These are phyloP conservation scores for Trichogramma pretiosum DNA, from an alignment of 1,140 invertebrate genomes.

Conservation along the genomic window DNA sequence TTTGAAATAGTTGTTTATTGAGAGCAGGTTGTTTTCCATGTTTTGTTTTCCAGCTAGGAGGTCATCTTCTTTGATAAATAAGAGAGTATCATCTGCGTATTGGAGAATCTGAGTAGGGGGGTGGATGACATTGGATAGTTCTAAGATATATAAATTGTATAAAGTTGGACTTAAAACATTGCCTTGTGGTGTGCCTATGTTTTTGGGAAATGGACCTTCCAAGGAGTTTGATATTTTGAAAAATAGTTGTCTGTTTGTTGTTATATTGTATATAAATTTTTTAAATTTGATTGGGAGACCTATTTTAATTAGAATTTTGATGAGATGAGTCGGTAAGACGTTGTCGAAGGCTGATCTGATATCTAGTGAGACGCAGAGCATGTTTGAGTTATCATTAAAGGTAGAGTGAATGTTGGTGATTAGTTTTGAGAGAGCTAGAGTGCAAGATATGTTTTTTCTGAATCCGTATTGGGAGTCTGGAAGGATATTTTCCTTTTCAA, in stretches of 20 bases:
- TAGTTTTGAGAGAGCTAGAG: neutral
- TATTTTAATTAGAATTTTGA: neutral
- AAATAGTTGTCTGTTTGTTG: conserved; percentile 3
- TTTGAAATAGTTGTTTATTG: neutral
- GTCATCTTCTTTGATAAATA: neutral
- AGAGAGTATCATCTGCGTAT: conserved; percentile 18
- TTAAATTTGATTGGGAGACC: conserved; percentile 2
- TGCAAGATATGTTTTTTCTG: neutral
- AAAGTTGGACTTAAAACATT: conserved; percentile 11
- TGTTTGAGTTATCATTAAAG: neutral
- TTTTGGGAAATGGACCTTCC: neutral
- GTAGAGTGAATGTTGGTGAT: neutral
- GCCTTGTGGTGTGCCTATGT: conserved; percentile 10
- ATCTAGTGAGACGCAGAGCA: conserved; percentile 10
- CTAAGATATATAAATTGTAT: conserved; percentile 11
- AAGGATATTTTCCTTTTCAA: neutral
- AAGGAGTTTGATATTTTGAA: neutral
- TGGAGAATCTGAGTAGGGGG: neutral
- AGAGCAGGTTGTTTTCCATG: neutral
- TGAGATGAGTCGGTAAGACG: neutral
- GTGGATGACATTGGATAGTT: neutral
- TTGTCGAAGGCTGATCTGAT: conserved; percentile 16
- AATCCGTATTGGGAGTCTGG: neutral
- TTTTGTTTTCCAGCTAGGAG: neutral
- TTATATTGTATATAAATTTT: conserved; percentile 14